phyloP scores from a whole-genome alignment of 2,888 invertebrate species.

The Napeogenes inachia region DNA sequence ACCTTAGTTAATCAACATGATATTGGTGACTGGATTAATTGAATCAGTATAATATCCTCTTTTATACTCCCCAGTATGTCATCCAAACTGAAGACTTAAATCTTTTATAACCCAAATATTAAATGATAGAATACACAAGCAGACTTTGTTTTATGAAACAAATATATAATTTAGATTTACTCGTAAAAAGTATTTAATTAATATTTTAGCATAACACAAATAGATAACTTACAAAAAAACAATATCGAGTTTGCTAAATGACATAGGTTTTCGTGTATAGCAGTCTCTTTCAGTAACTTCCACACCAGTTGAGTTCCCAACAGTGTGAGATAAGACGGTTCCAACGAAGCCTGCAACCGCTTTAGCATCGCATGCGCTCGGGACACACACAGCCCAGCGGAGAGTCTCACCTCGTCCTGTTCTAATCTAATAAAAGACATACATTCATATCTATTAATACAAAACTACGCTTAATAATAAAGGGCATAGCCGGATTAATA shows the following conservation, averaged over 20 bases:
- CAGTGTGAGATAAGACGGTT: conserved; percentile 58
- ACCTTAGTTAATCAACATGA: too few relatives aligned
- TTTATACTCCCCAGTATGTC: too few relatives aligned
- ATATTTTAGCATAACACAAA: not conserved
- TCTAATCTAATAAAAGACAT: conserved; percentile 46
- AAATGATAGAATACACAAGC: too few relatives aligned
- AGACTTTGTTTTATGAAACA: too few relatives aligned
- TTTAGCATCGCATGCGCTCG: conserved; percentile 74
- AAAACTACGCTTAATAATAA: not conserved
- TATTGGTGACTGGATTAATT: too few relatives aligned
- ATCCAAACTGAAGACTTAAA: too few relatives aligned
- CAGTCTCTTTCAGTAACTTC: conserved; percentile 70
- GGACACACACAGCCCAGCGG: conserved; percentile 82
- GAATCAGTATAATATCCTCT: too few relatives aligned
- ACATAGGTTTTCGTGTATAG: conserved; percentile 57
- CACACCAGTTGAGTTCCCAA: conserved; percentile 65
- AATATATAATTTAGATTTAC: too few relatives aligned
- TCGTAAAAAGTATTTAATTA: too few relatives aligned
- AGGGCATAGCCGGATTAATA: too few relatives aligned
- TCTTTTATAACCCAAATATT: too few relatives aligned
- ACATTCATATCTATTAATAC: not conserved
- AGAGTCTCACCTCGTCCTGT: conserved; percentile 68
- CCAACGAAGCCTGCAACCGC: conserved; percentile 74
- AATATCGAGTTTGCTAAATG: conserved; percentile 58
- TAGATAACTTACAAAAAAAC: conserved; percentile 57